These are phyloP conservation scores for Echiichthys vipera DNA, from an alignment of 2,797 vertebrate genomes.

Conservation along the genomic window DNA sequence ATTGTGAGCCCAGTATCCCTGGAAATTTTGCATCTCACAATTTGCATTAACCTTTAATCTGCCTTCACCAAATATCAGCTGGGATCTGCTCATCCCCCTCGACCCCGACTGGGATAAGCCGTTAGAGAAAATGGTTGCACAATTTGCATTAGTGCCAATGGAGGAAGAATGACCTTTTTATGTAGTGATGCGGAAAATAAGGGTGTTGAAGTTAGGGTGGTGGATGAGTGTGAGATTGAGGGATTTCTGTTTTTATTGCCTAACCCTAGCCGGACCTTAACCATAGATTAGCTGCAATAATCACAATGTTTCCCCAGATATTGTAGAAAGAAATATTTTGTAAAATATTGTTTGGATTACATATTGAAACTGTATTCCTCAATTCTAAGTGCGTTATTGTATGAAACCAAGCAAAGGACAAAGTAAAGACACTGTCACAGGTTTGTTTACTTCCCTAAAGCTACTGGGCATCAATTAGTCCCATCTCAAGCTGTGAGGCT, in stretches of 20 bases:
- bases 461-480: slow-evolving; percentile 67
- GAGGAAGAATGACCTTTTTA: not conserved
- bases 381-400: not conserved
- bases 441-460: slow-evolving; percentile 53
- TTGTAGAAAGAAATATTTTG: not conserved
- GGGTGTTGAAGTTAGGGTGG: not conserved
- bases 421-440: slow-evolving; percentile 57
- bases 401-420: slow-evolving; percentile 8
- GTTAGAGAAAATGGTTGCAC: too few relatives aligned
- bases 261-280: not conserved
- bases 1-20: not conserved
- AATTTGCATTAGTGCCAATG: not conserved
- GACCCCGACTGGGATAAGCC: too few relatives aligned
- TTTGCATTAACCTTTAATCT: too few relatives aligned
- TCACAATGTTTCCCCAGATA: not conserved
- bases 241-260: not conserved
- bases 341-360: not conserved
- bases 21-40: not conserved
- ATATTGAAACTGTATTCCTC: not conserved
- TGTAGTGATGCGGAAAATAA: not conserved
- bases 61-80: too few relatives aligned
- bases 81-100: too few relatives aligned
- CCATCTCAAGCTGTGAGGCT: slow-evolving; percentile 70
- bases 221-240: not conserved
- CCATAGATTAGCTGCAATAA: not conserved